Evolutionary conservation across 35 echinoderm and acorn worm genomes (phyloP), one percentile per base, ranked within the genome.

Genomic region (Nesometra sesokonis): DNA sequence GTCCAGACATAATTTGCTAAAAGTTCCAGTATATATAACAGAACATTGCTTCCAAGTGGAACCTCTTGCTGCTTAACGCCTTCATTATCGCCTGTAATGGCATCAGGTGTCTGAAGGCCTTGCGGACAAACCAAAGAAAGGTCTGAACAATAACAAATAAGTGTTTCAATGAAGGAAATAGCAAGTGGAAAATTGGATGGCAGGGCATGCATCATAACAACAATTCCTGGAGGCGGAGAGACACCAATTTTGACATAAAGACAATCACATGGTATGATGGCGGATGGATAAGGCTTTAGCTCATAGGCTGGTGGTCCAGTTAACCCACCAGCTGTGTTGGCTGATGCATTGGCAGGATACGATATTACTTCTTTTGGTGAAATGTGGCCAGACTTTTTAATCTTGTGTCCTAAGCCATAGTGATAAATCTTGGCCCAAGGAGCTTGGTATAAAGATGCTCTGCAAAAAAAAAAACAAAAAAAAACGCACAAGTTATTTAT

Each of bases 341-440:
- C 38, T 19, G 92, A 83, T 32, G 88, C 86, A 83, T 93, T 88
- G 29, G 88, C 88, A 17, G 92, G 92, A 77, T 93, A 93, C 37
- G 85, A 90, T 40, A 90, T 89, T 32, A 93, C 92, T 77, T 93
- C 92, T 79, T 84, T 35, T 19, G 82, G 84, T 15, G 88, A 84
- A 17, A 85, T 86, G 27, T 89, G 85, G 5, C 92, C 92, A 29
- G 92, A 87, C 77, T 90, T 93, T 78, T 88, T 93, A 37, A 90
- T 86, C 37, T 86, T 85, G n/a, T 93, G 92, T 17, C 92, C 92
- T 30, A 90, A 86, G 46, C 88, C 85, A 84, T 93, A 93, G 80
- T 88, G 85, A 78, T 36, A 90, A 35, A 93, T 67, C 43, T 86
- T 90, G 17, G 92, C 92, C 92, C 92, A 93, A 23, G 92, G 92